phyloP scores from a whole-genome alignment of 2,113 vertebrate species.

The Saguinus imperator region DNA sequence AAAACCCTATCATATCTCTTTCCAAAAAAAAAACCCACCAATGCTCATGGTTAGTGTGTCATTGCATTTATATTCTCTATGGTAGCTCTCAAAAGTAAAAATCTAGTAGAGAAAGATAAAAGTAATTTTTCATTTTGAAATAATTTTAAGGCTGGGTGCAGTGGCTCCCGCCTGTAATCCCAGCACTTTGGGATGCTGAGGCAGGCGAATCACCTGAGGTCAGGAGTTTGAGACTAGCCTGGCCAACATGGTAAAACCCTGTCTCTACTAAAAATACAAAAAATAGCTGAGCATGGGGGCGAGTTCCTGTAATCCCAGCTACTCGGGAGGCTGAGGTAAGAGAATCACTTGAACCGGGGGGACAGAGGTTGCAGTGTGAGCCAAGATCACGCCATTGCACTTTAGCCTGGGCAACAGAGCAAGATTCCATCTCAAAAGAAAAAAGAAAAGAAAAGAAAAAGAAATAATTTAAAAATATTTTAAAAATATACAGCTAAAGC shows the following conservation, averaged over 20 bases:
- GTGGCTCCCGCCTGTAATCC: not conserved
- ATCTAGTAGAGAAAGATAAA: not conserved
- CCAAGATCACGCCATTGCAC: not conserved
- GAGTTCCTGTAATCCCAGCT: not conserved
- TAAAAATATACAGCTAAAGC: not conserved
- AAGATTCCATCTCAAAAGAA: no score
- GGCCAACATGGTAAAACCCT: not conserved
- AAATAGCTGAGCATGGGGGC: not conserved
- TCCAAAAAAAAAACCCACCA: not conserved
- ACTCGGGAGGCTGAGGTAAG: not conserved
- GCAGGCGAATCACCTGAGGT: not conserved
- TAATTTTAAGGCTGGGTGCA: not conserved
- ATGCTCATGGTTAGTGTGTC: not conserved
- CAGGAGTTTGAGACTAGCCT: not conserved
- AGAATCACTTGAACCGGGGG: not conserved
- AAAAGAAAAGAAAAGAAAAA: not conserved
- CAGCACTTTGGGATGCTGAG: not conserved
- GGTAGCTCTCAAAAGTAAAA: slow-evolving; percentile 12
- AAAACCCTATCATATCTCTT: not conserved
- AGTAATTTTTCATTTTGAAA: slow-evolving; percentile 15
- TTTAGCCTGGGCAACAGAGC: not conserved
- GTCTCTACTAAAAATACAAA: not conserved
- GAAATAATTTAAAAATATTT: not conserved
- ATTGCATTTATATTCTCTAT: slow-evolving; percentile 8
- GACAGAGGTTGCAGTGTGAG: not conserved